phyloP scores from a whole-genome alignment of 2,797 vertebrate genomes.

The Melanotaenia boesemani region DNA sequence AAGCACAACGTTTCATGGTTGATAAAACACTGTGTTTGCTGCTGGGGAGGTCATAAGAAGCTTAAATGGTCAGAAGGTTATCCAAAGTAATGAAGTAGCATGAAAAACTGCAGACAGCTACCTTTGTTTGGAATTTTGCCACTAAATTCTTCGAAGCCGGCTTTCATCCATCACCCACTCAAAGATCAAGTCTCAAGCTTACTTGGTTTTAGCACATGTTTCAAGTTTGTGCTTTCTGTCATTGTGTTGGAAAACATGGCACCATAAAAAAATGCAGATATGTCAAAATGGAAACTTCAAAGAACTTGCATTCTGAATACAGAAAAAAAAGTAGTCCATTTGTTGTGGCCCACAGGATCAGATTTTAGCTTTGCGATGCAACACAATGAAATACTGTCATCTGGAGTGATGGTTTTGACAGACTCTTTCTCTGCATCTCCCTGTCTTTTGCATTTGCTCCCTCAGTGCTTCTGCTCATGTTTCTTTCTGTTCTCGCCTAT shows the following conservation, averaged over 20 bases:
- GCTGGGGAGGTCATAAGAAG: no score
- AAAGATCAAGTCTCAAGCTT: not conserved
- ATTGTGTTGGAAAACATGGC: not conserved
- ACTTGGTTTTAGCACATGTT: not conserved
- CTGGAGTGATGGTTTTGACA: slow-evolving; percentile 44
- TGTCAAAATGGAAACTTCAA: slow-evolving; percentile 7
- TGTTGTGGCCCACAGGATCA: slow-evolving; percentile 18
- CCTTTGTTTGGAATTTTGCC: not conserved
- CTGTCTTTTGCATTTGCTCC: slow-evolving; percentile 34
- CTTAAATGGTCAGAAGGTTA: not conserved
- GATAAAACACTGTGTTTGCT: slow-evolving; percentile 11
- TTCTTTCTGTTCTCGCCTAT: slow-evolving; percentile 47
- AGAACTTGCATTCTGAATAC: slow-evolving; percentile 1
- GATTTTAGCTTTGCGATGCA: slow-evolving; percentile 30
- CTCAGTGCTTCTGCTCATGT: slow-evolving; percentile 34
- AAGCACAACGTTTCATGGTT: not conserved
- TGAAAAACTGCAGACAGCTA: not conserved
- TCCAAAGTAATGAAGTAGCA: not conserved
- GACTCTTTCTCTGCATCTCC: slow-evolving; percentile 22
- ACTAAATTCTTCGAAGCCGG: not conserved
- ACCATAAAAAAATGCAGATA: not conserved
- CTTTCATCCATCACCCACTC: not conserved
- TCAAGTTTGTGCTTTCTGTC: not conserved
- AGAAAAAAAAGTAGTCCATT: not conserved
- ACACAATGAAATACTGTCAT: slow-evolving; percentile 25